Base-by-base conservation (phyloP, 2,797 vertebrate species). In the Lerista edwardsae region DNA sequence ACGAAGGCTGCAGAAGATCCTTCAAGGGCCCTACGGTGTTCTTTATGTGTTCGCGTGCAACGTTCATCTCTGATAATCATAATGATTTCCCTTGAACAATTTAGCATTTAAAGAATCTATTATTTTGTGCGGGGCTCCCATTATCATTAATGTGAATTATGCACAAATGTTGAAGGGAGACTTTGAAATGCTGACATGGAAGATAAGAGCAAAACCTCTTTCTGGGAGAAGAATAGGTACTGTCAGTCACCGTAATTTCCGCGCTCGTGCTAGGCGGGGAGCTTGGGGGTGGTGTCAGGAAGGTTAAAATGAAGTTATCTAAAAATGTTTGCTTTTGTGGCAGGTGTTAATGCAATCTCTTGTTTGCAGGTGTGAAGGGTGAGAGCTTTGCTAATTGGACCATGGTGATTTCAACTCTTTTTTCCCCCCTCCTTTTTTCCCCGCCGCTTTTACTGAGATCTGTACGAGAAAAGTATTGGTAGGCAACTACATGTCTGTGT, bases 311-410 rank as follows among this genome's bases (percentile, higher is more conserved):
- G 92, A 95, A 95, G 94, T 88, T 93, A 87, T 92, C 91, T 93
- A 72, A 91, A 92, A 91, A 89, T 91, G 80, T 94, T 94, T 94
- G 91, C 90, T 90, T 94, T 93, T 88, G 85, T 89, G 91, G 91
- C 93, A 94, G 93, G 93, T 94, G 94, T 91, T 91, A 88, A 91
- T 88, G 75, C 77, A 88, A 68, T 86, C 85, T 91, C 89, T 90
- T 92, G 88, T 94, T 94, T 94, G 93, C 93, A 88, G 93, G 93
- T 92, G 87, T 8, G 87, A 86, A 94, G 93, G 93, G 84, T 71
- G 75, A 93, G 92, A 91, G 87, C 81, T 78, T 89, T 93, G 90
- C 94, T 96, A 95, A 95, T 95, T 95, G 91, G 93, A 92, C 93
- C 90, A 2, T 36, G 73, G 94, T 92, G 93, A 87, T 93, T 95